These are phyloP conservation scores for Chelon labrosus DNA, from an alignment of 2,797 vertebrate species.

Conservation along the genomic window DNA sequence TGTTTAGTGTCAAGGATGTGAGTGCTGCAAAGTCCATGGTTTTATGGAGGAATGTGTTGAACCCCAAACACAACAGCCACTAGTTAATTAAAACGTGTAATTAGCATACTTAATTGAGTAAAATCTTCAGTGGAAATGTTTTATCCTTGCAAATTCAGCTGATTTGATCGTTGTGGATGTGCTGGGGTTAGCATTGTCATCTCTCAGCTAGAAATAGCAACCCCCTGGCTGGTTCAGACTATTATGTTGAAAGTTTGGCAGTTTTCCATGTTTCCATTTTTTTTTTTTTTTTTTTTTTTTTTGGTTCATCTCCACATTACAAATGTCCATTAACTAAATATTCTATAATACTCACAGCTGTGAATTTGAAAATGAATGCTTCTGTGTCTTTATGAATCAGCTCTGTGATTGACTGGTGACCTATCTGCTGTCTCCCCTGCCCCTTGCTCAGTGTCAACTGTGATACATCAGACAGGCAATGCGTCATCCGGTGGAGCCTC, in stretches of 20 bases:
- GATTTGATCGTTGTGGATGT: neutral
- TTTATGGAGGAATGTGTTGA: constrained; percentile 21
- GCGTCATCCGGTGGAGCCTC: neutral
- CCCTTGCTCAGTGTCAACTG: neutral
- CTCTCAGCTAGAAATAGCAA: neutral
- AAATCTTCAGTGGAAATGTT: constrained; percentile 19
- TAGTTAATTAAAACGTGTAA: constrained; percentile 27
- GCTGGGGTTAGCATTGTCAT: neutral
- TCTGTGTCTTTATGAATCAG: neutral
- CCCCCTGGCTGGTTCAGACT: neutral
- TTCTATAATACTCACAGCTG: neutral
- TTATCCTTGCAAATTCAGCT: neutral
- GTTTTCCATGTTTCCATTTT: no score
- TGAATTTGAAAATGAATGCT: neutral
- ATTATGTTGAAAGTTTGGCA: neutral
- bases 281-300: neutral
- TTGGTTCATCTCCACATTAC: neutral
- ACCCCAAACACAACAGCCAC: neutral
- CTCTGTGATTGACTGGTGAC: neutral
- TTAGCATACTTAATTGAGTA: constrained; percentile 9
- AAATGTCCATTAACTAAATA: neutral
- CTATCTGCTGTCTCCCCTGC: neutral
- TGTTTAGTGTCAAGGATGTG: constrained; percentile 15
- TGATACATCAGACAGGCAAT: no score
- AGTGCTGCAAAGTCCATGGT: constrained; percentile 1